Conservation (phyloP, 1,140 invertebrate genomes). For the Pogonomyrmex barbatus region DNA sequence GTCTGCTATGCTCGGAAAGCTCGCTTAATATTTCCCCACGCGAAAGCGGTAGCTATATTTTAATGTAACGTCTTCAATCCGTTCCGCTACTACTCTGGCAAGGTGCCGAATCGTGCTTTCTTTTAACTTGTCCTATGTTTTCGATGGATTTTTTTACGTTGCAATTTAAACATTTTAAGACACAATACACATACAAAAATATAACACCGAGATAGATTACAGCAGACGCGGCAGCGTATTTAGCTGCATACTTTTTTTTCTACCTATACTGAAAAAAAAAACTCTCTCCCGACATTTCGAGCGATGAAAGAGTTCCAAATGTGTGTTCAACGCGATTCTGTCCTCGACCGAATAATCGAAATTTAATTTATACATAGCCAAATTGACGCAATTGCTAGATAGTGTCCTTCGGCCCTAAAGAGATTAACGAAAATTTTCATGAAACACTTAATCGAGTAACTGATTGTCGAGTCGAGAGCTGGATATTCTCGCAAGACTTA, state of each 20-base stretch:
- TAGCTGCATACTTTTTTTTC: neutral
- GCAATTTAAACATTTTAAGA: conserved; percentile 12
- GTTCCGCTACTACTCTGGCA: neutral
- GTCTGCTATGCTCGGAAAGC: neutral
- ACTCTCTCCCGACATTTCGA: neutral
- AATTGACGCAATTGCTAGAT: neutral
- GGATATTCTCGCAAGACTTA: conserved; percentile 24
- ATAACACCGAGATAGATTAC: neutral
- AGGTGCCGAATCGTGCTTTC: neutral
- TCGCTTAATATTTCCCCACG: neutral
- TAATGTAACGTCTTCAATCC: neutral
- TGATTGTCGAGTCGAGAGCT: conserved; percentile 36
- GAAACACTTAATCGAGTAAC: neutral
- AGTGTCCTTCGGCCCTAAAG: neutral
- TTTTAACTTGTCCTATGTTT: neutral
- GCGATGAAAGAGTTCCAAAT: neutral
- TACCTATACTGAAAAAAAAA: neutral
- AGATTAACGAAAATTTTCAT: neutral
- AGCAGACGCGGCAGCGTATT: neutral
- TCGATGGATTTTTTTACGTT: neutral
- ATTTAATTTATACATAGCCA: neutral
- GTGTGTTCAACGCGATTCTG: neutral
- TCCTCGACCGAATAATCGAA: neutral
- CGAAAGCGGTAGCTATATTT: conserved; percentile 15
- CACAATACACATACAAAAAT: neutral